These are phyloP conservation scores for Gastrophryne carolinensis DNA, from an alignment of 2,797 vertebrate species.

Conservation along the genomic window DNA sequence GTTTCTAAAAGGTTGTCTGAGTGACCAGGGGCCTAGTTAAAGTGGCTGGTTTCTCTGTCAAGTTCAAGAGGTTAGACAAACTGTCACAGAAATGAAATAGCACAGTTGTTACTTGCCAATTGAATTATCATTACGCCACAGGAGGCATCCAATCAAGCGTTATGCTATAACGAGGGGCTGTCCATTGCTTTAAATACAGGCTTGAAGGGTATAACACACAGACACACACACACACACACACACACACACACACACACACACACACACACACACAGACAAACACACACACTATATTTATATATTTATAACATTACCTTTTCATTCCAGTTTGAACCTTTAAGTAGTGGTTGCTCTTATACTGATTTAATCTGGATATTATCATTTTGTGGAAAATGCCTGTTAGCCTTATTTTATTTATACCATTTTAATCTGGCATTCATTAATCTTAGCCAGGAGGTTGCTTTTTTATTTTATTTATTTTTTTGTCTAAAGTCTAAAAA, in stretches of 20 bases:
- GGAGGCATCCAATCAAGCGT: conserved; percentile 61
- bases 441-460: conserved; percentile 71
- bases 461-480: conserved; percentile 52
- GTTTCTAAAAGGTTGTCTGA: conserved; percentile 56
- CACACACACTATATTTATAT: no score
- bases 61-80: conserved; percentile 85
- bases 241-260: background rate
- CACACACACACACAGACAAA: background rate
- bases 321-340: no score
- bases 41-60: conserved; percentile 57
- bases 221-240: background rate
- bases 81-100: conserved; percentile 70
- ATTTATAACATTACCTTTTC: no score
- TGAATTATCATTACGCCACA: conserved; percentile 73
- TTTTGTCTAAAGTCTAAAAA: conserved; percentile 58
- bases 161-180: conserved; percentile 60
- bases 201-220: conserved; percentile 52
- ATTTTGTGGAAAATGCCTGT: conserved; percentile 67
- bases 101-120: conserved; percentile 67
- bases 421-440: conserved; percentile 66
- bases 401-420: conserved; percentile 67
- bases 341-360: conserved; percentile 59
- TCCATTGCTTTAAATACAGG: conserved; percentile 62
- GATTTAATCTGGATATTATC: conserved; percentile 67
- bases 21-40: conserved; percentile 58